Evolutionary conservation across 2,113 vertebrate genomes (phyloP), one percentile per base, ranked within the genome.

Genomic region (Turdus rufiventris): DNA sequence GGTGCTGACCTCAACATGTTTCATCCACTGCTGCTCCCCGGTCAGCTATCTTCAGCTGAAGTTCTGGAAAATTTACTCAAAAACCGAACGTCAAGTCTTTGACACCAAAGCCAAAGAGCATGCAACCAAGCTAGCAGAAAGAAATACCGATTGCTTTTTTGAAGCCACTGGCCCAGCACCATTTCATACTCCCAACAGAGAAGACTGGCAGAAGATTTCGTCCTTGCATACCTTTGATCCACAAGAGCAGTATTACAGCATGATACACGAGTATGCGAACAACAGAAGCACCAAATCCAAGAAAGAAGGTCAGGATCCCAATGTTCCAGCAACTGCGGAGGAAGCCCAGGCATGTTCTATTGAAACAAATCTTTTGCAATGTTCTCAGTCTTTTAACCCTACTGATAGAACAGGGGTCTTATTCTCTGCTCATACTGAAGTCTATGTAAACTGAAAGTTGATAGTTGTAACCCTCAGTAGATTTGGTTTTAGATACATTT

Each of bases 61-160:
- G 71, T 98, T 99, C 95, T 98, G 98, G 98, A 97, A 89, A 97
- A 91, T 62, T 1, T 99, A 99, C 65, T 33, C 42, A 33, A 24
- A 97, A 40, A 93, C 98, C 71, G 98, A 99, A 86, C 21, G 7
- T 7, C 26, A 92, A 42, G 74, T 97, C 38, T 79, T 99, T 29
- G 66, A 98, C 34, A 85, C 0, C 29, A 93, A 97, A 43, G 88
- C 96, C 13, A 28, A 76, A 3, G 93, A 98, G 42, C 97, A 98
- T 5, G 98, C 98, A 45, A 73, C 65, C 6, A 51, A 85, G 31
- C 86, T 99, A 43, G 98, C 98, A 10, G 93, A 98, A 53, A 97
- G 95, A 54, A 99, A 99, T 76, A 16, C 96, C 1, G 96, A 92
- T 16, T 97, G 92, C 83, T 99, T 99, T 96, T 99, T 99, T 92